Evolutionary conservation across 2,797 vertebrate species (phyloP), one percentile per base, ranked within the genome.

Genomic region (Syngnathus rostellatus): DNA sequence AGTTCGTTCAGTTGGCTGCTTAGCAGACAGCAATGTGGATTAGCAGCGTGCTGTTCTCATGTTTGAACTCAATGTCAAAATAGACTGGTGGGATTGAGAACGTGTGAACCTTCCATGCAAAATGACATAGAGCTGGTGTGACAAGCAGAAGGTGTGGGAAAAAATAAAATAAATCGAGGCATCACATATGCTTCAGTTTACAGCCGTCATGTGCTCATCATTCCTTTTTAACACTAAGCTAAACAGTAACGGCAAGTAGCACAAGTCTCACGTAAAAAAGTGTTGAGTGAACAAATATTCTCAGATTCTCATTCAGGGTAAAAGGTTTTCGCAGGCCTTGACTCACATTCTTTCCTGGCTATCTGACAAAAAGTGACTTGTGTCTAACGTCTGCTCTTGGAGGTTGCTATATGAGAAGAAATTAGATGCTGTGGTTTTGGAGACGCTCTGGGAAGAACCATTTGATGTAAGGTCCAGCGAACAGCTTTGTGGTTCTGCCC

Each of bases 391-490:
- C 71, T 77, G 82, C 65, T 87, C 92, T 83, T 89, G 92, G 64
- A 93, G 87, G 17, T 93, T 93, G 77, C 84, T 88, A 79, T 87
- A 93, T 75, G 93, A 96, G 84, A 94, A 95, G 91, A 97, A 98
- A 83, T 94, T 95, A 71, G 94, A 87, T 12, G 93, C 93, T 21
- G 93, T 68, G 0, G 94, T 95, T 83, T 97, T 98, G 69, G 94
- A 95, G 84, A 95, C 78, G 17, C 94, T 95, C 39, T 85, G 90
- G 62, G 94, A 95, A 8, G 95, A 96, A 23, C 94, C 93, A 0
- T 97, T 97, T 68, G 94, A 96, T 17, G 92, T 87, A 73, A 94
- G 78, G 68, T 98, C 95, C 68, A 92, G 72, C 0, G 94, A 92
- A 7, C 92, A 91, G 37, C 87, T 90, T 25, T 85, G 77, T 45